These are phyloP conservation scores for Matsumyia berberina DNA, from an alignment of 2,888 invertebrate species.

Conservation along the genomic window DNA sequence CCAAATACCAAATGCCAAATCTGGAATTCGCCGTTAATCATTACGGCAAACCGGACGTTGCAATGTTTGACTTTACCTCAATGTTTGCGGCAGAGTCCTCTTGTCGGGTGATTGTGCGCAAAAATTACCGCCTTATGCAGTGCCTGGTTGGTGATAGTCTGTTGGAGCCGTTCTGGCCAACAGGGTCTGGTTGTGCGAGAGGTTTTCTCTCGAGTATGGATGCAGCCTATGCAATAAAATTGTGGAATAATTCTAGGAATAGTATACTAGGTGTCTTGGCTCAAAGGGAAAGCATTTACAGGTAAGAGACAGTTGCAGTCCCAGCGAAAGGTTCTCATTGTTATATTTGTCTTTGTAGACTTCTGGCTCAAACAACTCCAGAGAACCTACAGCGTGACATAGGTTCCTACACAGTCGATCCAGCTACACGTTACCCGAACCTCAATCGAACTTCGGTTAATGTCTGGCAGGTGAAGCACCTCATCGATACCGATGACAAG, in stretches of 20 bases:
- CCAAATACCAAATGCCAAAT: slow-evolving; percentile 93
- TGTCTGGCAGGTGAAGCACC: slow-evolving; percentile 90
- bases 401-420: slow-evolving; percentile 93
- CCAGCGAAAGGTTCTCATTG: not conserved
- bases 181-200: slow-evolving; percentile 98
- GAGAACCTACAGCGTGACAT: slow-evolving; percentile 97
- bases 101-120: slow-evolving; percentile 90
- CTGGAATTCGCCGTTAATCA: slow-evolving; percentile 98
- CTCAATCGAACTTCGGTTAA: slow-evolving; percentile 90
- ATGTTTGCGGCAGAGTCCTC: slow-evolving; percentile 99
- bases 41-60: slow-evolving; percentile 98
- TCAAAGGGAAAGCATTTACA: slow-evolving; percentile 97
- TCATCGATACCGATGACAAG: slow-evolving; percentile 90
- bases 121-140: slow-evolving; percentile 92
- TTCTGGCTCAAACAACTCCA: slow-evolving; percentile 96
- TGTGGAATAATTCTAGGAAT: slow-evolving; percentile 90
- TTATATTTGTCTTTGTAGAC: slow-evolving; percentile 67
- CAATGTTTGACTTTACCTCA: slow-evolving; percentile 99
- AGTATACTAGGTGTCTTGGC: slow-evolving; percentile 91
- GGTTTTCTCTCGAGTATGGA: slow-evolving; percentile 98
- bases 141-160: slow-evolving; percentile 98
- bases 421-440: slow-evolving; percentile 93
- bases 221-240: slow-evolving; percentile 96
- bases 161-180: slow-evolving; percentile 99
- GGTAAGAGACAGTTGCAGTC: slow-evolving; percentile 84